Evolutionary conservation across 2,888 invertebrate species (phyloP).

Genomic region (Leucophora obtusa): DNA sequence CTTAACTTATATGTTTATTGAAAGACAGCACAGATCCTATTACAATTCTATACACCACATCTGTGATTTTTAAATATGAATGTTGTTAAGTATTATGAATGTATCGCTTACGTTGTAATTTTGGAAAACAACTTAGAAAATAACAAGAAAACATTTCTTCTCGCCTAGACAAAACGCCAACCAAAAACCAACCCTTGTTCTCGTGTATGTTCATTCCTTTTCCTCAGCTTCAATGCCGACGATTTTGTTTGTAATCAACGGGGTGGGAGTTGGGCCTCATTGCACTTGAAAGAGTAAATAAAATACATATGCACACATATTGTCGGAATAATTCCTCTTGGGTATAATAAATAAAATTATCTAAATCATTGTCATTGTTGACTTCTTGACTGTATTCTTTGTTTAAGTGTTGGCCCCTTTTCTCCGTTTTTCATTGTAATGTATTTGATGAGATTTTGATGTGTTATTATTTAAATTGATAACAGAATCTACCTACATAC

Average conservation of each 20-base stretch:
- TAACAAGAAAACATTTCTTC: slow-evolving; percentile 13
- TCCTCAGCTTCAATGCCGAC: slow-evolving; percentile 6
- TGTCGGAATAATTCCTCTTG: slow-evolving; percentile 66
- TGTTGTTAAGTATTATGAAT: not conserved
- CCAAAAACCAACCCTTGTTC: not conserved
- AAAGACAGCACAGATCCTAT: slow-evolving; percentile 16
- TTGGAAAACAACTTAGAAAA: not conserved
- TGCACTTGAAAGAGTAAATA: slow-evolving; percentile 47
- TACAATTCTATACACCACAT: slow-evolving; percentile 36
- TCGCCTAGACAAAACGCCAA: not conserved
- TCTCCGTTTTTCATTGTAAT: not conserved
- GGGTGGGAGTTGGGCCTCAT: slow-evolving; percentile 45
- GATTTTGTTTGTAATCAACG: slow-evolving; percentile 19
- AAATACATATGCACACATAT: slow-evolving; percentile 20
- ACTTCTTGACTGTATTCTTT: slow-evolving; percentile 69
- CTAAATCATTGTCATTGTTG: slow-evolving; percentile 75
- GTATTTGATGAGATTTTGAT: slow-evolving; percentile 10
- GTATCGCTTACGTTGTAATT: not conserved
- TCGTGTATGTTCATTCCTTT: not conserved
- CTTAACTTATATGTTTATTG: not conserved
- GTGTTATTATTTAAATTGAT: slow-evolving; percentile 22
- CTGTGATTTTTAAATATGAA: slow-evolving; percentile 46
- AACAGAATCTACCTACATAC: not conserved
- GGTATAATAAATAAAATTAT: slow-evolving; percentile 77
- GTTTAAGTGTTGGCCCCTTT: not conserved